Base-by-base conservation (phyloP, 1,140 invertebrate genomes). In the Maniola jurtina region DNA sequence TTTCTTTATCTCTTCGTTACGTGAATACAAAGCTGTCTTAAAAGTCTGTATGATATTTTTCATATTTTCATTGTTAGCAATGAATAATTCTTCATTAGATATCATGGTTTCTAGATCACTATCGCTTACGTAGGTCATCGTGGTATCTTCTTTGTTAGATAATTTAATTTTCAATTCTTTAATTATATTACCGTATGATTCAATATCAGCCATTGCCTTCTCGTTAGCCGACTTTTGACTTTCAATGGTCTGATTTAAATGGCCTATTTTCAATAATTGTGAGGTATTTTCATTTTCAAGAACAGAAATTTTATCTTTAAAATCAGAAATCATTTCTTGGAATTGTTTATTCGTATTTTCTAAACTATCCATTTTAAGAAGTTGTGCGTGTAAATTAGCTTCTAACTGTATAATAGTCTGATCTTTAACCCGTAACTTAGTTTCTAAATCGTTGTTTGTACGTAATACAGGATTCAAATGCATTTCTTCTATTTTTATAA, bases 61-160 rank as follows among this genome's bases (percentile, higher is more conserved):
- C 48, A 90, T 79, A 66, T 90, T 88, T 69, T 88, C 86, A 66
- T 86, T 86, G 71, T 83, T 90, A n/a, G 84, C 76, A 48, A 84
- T 75, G 62, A 85, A 75, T 13, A 77, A 75, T 68, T 85, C 77
- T 76, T 90, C 88, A 61, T 80, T 84, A 10, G 64, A 65, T 47
- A 88, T 73, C 76, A 90, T 80, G 36, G 54, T 68, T 66, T 84
- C 76, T 50, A 88, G 52, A 47, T 75, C 57, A 48, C 13, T 68
- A 13, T 84, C 79, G 62, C 69, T 70, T 36, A 83, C 55, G 47
- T 78, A 8, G 25, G 56, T 66, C 10, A 50, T 34, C 10, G 54
- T 34, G 47, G 70, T 47, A 45, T 61, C 76, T 35, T 80, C 75
- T 67, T 81, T 77, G 33, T 76, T 61, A 38, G 50, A 61, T 58